phyloP scores from a whole-genome alignment of 35 echinoderm and acorn worm genomes.

The Ophiothrix spiculata region DNA sequence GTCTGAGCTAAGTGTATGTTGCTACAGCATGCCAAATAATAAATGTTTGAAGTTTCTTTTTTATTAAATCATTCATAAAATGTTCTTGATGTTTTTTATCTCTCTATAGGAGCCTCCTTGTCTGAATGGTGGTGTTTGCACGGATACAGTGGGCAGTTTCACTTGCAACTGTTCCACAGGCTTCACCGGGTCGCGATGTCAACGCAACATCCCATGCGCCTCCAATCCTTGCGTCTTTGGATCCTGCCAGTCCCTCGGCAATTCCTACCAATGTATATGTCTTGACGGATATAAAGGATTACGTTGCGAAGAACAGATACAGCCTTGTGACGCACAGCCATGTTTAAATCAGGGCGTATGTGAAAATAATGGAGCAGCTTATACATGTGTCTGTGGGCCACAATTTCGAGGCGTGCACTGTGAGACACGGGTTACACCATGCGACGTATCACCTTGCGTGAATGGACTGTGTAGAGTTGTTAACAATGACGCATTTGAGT shows the following conservation, averaged over 20 bases:
- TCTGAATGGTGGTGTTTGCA: constrained; percentile 68
- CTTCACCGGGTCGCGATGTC: constrained; percentile 67
- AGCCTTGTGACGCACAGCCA: constrained; percentile 78
- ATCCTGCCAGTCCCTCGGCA: constrained; percentile 66
- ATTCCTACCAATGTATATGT: constrained; percentile 69
- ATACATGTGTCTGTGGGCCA: constrained; percentile 50
- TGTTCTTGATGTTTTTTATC: no score
- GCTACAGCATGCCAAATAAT: no score
- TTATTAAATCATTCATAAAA: no score
- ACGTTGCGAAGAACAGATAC: constrained; percentile 66
- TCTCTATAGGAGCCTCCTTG: constrained; percentile 50
- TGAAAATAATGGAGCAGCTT: constrained; percentile 26
- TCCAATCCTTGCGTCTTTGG: constrained; percentile 87
- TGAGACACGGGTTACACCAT: constrained; percentile 81
- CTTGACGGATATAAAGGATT: constrained; percentile 70
- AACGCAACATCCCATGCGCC: constrained; percentile 77
- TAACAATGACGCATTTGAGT: constrained; percentile 43
- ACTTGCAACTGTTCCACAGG: constrained; percentile 66
- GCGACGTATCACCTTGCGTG: constrained; percentile 71
- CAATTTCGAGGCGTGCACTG: constrained; percentile 66
- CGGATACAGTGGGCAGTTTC: constrained; percentile 42
- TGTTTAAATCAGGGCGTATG: constrained; percentile 80
- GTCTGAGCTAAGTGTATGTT: no score
- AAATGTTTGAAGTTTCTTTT: no score
- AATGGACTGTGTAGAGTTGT: constrained; percentile 63